Evolutionary conservation across 2,113 vertebrate genomes (phyloP).

Genomic region (Ophthalmolycus amberensis): DNA sequence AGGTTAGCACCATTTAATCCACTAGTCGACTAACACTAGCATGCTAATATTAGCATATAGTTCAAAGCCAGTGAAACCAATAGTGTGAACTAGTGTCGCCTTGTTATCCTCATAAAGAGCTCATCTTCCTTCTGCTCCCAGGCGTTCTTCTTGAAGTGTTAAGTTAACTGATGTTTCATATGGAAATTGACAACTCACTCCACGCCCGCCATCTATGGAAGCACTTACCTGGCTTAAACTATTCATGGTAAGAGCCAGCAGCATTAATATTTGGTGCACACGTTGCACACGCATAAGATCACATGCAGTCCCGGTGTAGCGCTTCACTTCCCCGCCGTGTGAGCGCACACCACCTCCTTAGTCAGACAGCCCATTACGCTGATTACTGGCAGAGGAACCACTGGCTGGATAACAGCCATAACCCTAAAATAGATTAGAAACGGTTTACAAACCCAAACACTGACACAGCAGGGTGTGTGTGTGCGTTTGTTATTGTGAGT

Average conservation of each 20-base stretch:
- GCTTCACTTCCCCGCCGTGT: conserved; percentile 26
- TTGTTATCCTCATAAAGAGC: background rate
- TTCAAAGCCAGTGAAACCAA: background rate
- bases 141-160: background rate
- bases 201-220: conserved; percentile 3
- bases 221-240: conserved; percentile 57
- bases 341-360: conserved; percentile 31
- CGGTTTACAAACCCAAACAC: conserved; percentile 63
- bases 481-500: conserved; percentile 36
- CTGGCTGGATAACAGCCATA: conserved; percentile 60
- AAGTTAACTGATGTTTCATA: background rate
- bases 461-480: conserved; percentile 4
- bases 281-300: conserved; percentile 38
- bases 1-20: background rate
- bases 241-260: conserved; percentile 48
- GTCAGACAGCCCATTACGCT: conserved; percentile 66
- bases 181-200: conserved; percentile 9
- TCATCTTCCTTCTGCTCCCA: background rate
- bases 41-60: background rate
- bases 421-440: conserved; percentile 63
- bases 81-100: background rate
- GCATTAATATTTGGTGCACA: conserved; percentile 58
- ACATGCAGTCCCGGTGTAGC: conserved; percentile 7
- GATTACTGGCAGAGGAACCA: conserved; percentile 65
- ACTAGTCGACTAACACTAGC: background rate